Base-by-base conservation (phyloP, 2,888 invertebrate genomes). In the Parascotia fuliginaria region DNA sequence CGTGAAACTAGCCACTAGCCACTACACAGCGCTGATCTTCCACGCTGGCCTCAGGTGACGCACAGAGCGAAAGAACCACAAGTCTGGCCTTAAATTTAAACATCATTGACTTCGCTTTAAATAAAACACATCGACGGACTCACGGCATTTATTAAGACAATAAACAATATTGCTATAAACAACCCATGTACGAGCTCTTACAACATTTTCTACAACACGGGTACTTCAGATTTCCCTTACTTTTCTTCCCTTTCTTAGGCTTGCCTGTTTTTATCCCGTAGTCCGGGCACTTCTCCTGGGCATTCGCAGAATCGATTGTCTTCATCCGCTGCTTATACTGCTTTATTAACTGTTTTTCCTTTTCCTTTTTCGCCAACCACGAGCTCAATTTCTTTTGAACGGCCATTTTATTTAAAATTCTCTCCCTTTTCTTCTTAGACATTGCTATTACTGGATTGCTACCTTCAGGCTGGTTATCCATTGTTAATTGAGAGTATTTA, bases 121-220 rank as follows among this genome's bases (percentile, higher is more conserved):
- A 19, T 19, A 19, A 19, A 5, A 19, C 5, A 19, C 5, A 19
- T 5, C 19, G 19, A 19, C 2, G 5, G 19, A 19, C 19, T 3
- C 19, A 24, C 4, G 1, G 24, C 1, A 29, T 29, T 29, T 12
- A 29, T 29, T 29, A 12, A 9, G 3, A 9, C 24, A 24, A 9
- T 7, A 1, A 24, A 24, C 24, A 22, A 9, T 22, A 7, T 12
- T 6, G 42, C 64, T 61, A 80, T 28, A 84, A 59, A 37, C 87
- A 87, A 0, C 86, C 86, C 66, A 87, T 49, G 31, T 81, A 81
- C 0, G 87, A 87, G 9, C 55, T 69, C 54, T 87, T 87, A 37
- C 87, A 87, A 42, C 87, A 87, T 36, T 87, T 86, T 19, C 86
- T 75, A 39, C 87, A 87, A 33, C 87, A 87, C 0, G 86, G 86